Evolutionary conservation across 2,797 vertebrate species (phyloP).

Genomic region (Podarcis siculus): DNA sequence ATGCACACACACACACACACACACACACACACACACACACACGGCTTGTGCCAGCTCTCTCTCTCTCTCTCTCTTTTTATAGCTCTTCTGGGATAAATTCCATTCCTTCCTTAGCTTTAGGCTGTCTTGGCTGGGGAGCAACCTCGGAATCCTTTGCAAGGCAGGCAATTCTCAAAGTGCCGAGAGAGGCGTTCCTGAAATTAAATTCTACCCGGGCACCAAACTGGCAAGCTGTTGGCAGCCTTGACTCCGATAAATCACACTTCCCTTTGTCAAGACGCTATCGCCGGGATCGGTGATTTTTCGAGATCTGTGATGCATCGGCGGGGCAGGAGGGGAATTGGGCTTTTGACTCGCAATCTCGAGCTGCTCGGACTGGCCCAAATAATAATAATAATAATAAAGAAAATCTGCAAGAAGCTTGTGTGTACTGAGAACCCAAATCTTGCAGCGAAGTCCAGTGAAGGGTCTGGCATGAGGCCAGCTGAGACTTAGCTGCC

Average conservation of each 20-base stretch:
- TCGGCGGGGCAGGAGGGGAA: conserved; percentile 29
- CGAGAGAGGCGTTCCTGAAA: conserved; percentile 42
- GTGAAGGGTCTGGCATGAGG: neutral
- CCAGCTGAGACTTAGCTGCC: neutral
- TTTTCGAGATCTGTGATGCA: conserved; percentile 38
- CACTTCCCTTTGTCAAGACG: conserved; percentile 59
- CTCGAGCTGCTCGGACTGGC: neutral
- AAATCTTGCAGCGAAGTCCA: neutral
- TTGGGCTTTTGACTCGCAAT: conserved; percentile 5
- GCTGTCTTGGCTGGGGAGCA: conserved; percentile 48
- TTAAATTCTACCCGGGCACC: conserved; percentile 47
- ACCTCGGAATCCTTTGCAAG: conserved; percentile 23
- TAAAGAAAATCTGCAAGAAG: neutral
- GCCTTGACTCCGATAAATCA: conserved; percentile 40
- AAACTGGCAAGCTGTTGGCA: conserved; percentile 58
- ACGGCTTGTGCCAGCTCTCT: neutral
- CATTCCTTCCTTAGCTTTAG: conserved; percentile 8
- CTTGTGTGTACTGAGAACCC: no score
- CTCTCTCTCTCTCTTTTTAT: neutral
- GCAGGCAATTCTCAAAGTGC: conserved; percentile 19
- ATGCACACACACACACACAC: neutral
- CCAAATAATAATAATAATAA: no score
- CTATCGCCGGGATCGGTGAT: conserved; percentile 62
- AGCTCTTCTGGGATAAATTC: neutral
- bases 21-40: neutral